These are phyloP conservation scores for Ephialtes manifestator DNA, from an alignment of 2,888 invertebrate genomes.

Conservation along the genomic window DNA sequence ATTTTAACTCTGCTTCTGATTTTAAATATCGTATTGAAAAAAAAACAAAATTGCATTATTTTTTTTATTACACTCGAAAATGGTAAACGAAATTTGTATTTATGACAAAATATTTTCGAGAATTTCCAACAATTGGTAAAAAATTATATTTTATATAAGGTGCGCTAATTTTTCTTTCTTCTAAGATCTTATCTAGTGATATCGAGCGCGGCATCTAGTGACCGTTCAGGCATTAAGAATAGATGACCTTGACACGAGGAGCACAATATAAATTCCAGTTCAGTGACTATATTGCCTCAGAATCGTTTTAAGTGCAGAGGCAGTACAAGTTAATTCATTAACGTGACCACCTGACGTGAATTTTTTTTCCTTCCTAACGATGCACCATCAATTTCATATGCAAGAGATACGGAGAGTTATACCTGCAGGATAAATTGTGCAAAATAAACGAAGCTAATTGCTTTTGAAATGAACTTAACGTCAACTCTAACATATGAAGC, in stretches of 20 bases:
- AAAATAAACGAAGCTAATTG: neutral
- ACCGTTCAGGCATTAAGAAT: neutral
- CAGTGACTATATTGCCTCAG: neutral
- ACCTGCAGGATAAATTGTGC: neutral
- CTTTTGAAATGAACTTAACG: neutral
- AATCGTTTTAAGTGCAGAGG: neutral
- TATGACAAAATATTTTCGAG: too few species aligned
- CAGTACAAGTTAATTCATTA: neutral
- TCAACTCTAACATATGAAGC: neutral
- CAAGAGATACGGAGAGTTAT: neutral
- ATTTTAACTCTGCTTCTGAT: too few species aligned
- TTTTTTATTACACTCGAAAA: too few species aligned
- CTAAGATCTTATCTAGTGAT: too few species aligned
- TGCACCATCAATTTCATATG: neutral
- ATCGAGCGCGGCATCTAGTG: neutral
- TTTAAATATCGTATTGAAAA: too few species aligned
- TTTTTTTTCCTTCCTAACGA: neutral
- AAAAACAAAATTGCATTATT: too few species aligned
- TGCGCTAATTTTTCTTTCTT: neutral
- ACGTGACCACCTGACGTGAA: neutral
- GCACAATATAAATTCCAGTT: neutral
- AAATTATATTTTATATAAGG: too few species aligned
- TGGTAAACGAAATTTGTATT: too few species aligned
- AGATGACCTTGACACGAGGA: neutral
- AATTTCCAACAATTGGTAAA: too few species aligned